Evolutionary conservation across 2,113 vertebrate species (phyloP).

Genomic region (Reinhardtius hippoglossoides): DNA sequence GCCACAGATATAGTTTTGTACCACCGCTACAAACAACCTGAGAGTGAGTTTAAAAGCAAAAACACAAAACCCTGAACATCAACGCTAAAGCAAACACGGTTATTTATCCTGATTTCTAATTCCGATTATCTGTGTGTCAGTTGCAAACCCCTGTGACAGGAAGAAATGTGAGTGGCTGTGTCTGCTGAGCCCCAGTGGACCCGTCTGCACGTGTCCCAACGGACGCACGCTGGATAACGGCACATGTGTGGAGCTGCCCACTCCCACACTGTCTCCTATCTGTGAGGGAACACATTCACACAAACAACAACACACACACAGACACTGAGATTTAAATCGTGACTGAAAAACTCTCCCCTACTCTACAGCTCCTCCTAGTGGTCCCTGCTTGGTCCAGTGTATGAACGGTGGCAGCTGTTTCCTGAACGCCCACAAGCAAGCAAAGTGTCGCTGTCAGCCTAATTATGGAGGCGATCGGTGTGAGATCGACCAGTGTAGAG

Average conservation of each 20-base stretch:
- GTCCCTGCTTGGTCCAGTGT: slow-evolving; percentile 89
- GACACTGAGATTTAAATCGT: not conserved
- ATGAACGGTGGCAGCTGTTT: slow-evolving; percentile 94
- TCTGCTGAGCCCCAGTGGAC: slow-evolving; percentile 94
- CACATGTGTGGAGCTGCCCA: slow-evolving; percentile 90
- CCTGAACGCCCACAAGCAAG: slow-evolving; percentile 92
- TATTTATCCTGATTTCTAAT: not conserved
- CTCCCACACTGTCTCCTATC: slow-evolving; percentile 87
- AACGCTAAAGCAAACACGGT: not conserved
- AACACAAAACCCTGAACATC: not conserved
- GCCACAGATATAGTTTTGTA: slow-evolving; percentile 94
- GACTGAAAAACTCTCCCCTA: not conserved
- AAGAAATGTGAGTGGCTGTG: slow-evolving; percentile 99
- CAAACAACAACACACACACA: not conserved
- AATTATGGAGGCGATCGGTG: slow-evolving; percentile 93
- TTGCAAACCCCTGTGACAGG: slow-evolving; percentile 95
- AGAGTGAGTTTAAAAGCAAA: slow-evolving; percentile 82
- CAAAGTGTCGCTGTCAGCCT: slow-evolving; percentile 96
- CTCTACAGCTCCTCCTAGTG: slow-evolving; percentile 84
- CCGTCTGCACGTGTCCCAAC: slow-evolving; percentile 95
- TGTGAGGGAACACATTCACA: slow-evolving; percentile 57
- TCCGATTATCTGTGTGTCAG: slow-evolving; percentile 67
- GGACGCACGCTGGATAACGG: slow-evolving; percentile 92
- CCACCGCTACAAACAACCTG: slow-evolving; percentile 95
- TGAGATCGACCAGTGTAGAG: slow-evolving; percentile 93